phyloP scores from a whole-genome alignment of 1,140 invertebrate genomes.

The Lepeophtheirus salmonis region DNA sequence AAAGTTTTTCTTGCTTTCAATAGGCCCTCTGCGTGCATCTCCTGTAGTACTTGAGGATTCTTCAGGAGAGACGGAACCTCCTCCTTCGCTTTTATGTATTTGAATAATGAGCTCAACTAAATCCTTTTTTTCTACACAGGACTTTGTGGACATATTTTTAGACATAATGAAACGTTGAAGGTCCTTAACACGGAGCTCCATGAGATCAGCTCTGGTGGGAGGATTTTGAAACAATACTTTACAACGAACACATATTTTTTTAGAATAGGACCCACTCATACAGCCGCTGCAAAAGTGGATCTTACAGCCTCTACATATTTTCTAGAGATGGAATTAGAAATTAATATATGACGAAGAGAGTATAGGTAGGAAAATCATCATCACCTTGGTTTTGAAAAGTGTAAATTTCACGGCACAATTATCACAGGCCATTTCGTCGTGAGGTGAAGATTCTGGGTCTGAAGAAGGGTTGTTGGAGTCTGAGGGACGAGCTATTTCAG shows the following conservation, averaged over 20 bases:
- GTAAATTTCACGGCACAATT: not conserved
- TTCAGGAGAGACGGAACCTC: not conserved
- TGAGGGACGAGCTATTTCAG: too few species aligned
- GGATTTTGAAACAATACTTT: not conserved
- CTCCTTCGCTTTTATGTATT: not conserved
- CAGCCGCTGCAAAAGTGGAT: not conserved
- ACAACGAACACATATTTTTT: conserved; percentile 6
- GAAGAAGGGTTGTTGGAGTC: not conserved
- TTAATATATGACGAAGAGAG: too few species aligned
- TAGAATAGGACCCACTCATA: not conserved
- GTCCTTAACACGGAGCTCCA: conserved; percentile 13
- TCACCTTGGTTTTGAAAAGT: not conserved
- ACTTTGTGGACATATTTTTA: conserved; percentile 8
- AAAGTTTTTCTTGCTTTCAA: conserved; percentile 1
- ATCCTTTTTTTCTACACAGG: conserved; percentile 16
- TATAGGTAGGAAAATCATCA: too few species aligned
- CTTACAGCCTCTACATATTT: not conserved
- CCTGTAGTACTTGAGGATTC: not conserved
- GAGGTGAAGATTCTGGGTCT: not conserved
- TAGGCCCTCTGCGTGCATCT: not conserved
- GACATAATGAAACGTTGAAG: conserved; percentile 1
- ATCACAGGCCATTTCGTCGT: not conserved
- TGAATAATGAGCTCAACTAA: conserved; percentile 9
- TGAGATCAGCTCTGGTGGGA: conserved; percentile 3
- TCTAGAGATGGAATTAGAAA: not conserved